Evolutionary conservation across 1,140 invertebrate genomes (phyloP).

Genomic region (Platorchestia sp.): DNA sequence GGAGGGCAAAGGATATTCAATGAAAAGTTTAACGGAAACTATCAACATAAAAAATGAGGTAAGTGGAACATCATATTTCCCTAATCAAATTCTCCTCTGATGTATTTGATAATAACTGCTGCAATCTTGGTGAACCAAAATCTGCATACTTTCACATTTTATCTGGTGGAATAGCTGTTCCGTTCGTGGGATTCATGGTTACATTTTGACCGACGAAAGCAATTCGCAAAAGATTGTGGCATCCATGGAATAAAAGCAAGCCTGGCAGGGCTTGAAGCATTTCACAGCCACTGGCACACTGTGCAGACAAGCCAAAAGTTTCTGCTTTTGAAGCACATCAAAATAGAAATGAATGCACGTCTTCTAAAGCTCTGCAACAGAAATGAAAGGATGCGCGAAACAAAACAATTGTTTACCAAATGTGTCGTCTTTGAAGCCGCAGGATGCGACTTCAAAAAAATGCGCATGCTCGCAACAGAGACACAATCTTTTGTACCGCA

Average conservation of each 20-base stretch:
- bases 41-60: no score
- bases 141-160: no score
- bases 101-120: no score
- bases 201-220: neutral
- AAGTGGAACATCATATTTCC: no score
- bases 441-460: neutral
- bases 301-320: neutral
- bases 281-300: neutral
- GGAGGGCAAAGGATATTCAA: no score
- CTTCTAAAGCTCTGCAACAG: neutral
- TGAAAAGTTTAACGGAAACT: no score
- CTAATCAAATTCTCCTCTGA: no score
- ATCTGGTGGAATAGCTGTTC: no score
- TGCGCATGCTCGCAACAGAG: neutral
- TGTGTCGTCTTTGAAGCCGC: no score
- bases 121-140: no score
- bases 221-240: neutral
- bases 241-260: neutral
- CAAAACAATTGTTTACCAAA: neutral
- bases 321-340: neutral
- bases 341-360: neutral
- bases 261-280: neutral
- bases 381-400: neutral
- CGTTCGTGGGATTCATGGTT: no score
- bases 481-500: neutral